phyloP scores from a whole-genome alignment of 2,113 vertebrate genomes.

The Ursus arctos region DNA sequence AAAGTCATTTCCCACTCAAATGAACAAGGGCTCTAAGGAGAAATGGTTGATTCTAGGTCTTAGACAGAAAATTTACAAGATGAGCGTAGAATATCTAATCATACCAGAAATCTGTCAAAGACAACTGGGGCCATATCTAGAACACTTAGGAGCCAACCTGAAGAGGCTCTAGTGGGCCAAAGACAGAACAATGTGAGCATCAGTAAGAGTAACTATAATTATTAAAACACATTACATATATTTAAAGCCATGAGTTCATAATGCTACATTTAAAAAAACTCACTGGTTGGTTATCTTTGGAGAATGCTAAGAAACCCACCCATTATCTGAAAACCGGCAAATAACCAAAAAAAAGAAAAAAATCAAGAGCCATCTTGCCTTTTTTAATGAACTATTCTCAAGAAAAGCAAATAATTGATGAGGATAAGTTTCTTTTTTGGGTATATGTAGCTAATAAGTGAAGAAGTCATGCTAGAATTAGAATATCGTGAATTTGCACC shows the following conservation, averaged over 20 bases:
- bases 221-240: background rate
- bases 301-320: background rate
- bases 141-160: background rate
- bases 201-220: background rate
- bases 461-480: background rate
- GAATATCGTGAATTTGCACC: background rate
- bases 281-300: background rate
- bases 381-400: background rate
- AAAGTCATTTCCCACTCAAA: background rate
- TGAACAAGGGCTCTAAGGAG: background rate
- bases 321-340: background rate
- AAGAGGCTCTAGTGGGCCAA: background rate
- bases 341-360: background rate
- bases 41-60: background rate
- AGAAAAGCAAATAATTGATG: background rate
- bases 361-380: background rate
- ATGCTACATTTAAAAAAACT: background rate
- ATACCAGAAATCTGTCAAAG: background rate
- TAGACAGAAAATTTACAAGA: background rate
- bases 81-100: background rate
- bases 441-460: background rate
- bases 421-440: background rate
- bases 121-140: background rate
- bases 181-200: background rate
- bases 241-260: background rate